Evolutionary conservation across 2,113 vertebrate genomes (phyloP).

Genomic region (Isurus oxyrinchus): DNA sequence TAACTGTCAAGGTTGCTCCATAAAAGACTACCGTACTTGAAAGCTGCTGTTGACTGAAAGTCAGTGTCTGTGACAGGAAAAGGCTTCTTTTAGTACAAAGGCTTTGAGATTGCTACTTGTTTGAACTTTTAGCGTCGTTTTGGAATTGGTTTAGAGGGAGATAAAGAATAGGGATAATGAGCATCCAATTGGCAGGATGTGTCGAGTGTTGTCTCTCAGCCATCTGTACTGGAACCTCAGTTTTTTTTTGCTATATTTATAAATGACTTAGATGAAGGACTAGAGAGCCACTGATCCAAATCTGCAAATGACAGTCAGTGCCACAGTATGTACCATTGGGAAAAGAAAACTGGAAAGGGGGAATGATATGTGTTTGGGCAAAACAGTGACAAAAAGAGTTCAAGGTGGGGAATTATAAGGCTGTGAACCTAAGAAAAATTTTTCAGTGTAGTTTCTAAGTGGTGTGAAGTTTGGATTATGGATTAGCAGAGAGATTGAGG

Average conservation of each 20-base stretch:
- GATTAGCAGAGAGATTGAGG: not conserved
- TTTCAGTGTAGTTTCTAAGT: not conserved
- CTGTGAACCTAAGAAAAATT: not conserved
- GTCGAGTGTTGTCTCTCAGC: not conserved
- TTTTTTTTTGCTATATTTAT: not conserved
- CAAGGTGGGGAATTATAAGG: not conserved
- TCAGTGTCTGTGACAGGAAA: not conserved
- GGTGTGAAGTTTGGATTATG: not conserved
- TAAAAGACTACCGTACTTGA: not conserved
- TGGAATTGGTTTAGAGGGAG: not conserved
- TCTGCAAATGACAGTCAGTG: not conserved
- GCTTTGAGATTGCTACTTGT: not conserved
- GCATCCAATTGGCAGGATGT: not conserved
- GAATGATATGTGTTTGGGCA: not conserved
- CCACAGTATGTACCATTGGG: not conserved
- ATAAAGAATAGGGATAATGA: not conserved
- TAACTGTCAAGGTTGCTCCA: too few species aligned
- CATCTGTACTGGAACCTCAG: not conserved
- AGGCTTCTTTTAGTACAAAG: not conserved
- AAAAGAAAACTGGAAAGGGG: not conserved
- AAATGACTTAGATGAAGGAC: not conserved
- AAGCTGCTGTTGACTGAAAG: not conserved
- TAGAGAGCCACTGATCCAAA: not conserved
- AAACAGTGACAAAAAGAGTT: not conserved
- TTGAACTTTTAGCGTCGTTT: not conserved